These are phyloP conservation scores for Takifugu flavidus DNA, from an alignment of 2,113 vertebrate species.

Conservation along the genomic window DNA sequence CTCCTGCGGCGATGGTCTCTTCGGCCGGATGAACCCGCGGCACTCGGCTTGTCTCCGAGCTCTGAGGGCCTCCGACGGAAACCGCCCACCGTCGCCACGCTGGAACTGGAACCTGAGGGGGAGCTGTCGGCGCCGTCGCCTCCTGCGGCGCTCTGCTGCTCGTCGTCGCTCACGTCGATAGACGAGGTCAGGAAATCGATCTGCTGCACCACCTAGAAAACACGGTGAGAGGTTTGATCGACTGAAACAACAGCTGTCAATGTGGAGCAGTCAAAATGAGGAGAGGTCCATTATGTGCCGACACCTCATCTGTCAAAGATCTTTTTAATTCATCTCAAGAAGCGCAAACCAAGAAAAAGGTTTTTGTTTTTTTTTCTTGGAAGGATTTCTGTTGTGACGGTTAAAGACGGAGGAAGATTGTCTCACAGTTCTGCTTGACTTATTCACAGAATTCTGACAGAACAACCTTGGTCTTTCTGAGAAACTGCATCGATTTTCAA, in stretches of 20 bases:
- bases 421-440: too few species aligned
- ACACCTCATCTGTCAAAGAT: neutral
- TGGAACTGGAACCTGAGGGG: constrained; percentile 56
- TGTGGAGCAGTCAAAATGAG: neutral
- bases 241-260: neutral
- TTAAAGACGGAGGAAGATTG: too few species aligned
- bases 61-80: constrained; percentile 16
- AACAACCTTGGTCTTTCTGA: too few species aligned
- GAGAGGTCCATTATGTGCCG: neutral
- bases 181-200: constrained; percentile 77
- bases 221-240: neutral
- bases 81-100: constrained; percentile 36
- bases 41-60: constrained; percentile 12
- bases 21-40: constrained; percentile 13
- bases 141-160: constrained; percentile 24
- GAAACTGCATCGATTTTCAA: too few species aligned
- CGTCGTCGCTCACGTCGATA: constrained; percentile 70
- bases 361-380: too few species aligned
- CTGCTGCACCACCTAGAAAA: constrained; percentile 76
- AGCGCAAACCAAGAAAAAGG: neutral
- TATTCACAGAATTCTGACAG: too few species aligned
- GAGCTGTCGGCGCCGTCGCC: constrained; percentile 45
- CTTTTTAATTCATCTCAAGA: neutral
- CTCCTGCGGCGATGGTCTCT: constrained; percentile 25
- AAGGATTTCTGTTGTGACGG: too few species aligned